Percentiles rank a stretch among this genome's conserved stretches.
These are phyloP conservation scores for Zaprionus nigranus DNA, from an alignment of 1,140 invertebrate genomes.

Conservation along the genomic window DNA sequence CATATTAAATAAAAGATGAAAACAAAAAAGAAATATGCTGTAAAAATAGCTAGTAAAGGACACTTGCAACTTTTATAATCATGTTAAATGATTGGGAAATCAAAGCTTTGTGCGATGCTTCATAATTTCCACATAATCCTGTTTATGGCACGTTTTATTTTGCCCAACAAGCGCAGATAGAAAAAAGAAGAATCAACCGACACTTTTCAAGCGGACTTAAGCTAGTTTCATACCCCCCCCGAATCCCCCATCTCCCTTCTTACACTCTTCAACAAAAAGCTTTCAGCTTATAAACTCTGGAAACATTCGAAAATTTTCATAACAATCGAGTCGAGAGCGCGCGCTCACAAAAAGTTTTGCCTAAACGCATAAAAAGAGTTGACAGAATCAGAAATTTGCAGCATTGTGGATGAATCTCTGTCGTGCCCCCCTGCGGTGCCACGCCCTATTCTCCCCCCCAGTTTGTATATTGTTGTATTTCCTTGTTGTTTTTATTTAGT, in stretches of 20 bases:
- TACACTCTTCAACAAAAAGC: neutral
- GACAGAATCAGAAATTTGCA: conserved; percentile 3
- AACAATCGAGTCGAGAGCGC: neutral
- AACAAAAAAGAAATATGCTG: no score
- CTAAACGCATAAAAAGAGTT: conserved; percentile 10
- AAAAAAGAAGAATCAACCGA: neutral
- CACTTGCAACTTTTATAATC: no score
- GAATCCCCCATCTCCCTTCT: neutral
- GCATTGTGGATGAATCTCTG: neutral
- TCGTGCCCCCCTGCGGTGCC: neutral
- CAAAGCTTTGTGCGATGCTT: neutral
- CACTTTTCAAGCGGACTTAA: neutral
- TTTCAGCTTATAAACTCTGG: conserved; percentile 1
- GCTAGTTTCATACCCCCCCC: neutral
- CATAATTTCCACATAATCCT: conserved; percentile 1
- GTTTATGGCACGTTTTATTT: conserved; percentile 1
- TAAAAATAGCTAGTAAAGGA: no score
- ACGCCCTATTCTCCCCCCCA: no score
- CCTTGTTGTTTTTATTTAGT: conserved; percentile 2
- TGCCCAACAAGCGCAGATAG: neutral
- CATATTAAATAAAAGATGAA: neutral
- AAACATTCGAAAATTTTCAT: neutral
- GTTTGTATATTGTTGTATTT: neutral
- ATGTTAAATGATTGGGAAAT: neutral
- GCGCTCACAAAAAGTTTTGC: neutral